Base-by-base conservation (phyloP, 2,888 invertebrate genomes). In the Tiliacea citrago region DNA sequence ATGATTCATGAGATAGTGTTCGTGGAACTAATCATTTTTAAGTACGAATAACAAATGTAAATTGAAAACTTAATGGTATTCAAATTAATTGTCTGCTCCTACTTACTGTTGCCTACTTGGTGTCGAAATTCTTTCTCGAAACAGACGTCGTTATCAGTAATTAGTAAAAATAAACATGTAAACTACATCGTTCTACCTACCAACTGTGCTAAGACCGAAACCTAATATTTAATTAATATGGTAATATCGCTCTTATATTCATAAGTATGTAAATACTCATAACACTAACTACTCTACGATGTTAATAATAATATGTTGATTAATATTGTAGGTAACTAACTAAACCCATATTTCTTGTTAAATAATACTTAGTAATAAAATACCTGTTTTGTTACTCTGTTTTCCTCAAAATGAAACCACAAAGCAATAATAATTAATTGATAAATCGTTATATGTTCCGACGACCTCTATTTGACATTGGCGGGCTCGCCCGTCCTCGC, bases 391-490 rank as follows among this genome's bases (percentile, higher is more conserved):
- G 29, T 65, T 61, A 58, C 53, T 60, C n/a, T 45, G 68, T 76
- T 83, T 85, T 85, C 85, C 85, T 82, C n/a, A 62, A 70, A 75
- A 72, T 62, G 24, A 72, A 75, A 58, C 66, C 57, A 72, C 77
- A 68, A 45, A 51, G 61, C 68, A 49, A 58, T 66, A 60, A 70
- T 63, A 62, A 73, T 62, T 70, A 72, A 68, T 73, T 74, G 60
- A 74, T 82, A 78, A 80, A 81, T 84, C 58, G 73, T 79, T 73
- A 71, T 83, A 83, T 82, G 78, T 88, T 86, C 88, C 61, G 75
- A 83, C 91, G 95, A 95, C 96, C 96, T 96, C 92, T 94, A 93
- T 92, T 94, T 94, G 96, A 95, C 96, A 95, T 96, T 96, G 95
- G 79, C 81, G 81, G 78, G 85, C 77, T 76, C 78, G 87, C 77